A percentile compares a stretch with the other conserved stretches of the same genome.
Evolutionary conservation across 2,888 invertebrate species (phyloP).

Genomic region (Synergus laeviventris): DNA sequence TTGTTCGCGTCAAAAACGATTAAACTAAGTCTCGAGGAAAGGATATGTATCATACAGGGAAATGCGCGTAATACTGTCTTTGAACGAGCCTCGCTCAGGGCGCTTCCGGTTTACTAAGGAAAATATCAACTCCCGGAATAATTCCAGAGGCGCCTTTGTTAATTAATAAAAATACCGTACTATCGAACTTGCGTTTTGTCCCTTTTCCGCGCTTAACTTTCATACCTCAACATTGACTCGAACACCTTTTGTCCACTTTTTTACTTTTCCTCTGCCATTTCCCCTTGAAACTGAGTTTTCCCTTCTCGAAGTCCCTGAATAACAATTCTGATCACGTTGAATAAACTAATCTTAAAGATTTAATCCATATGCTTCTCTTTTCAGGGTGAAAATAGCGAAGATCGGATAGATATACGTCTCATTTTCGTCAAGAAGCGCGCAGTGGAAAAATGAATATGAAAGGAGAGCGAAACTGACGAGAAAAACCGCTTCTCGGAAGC

Average conservation of each 20-base stretch:
- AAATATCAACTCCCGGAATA: not conserved
- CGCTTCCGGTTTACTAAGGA: not conserved
- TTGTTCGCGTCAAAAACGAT: conserved; percentile 29
- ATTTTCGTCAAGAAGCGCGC: not conserved
- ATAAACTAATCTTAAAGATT: not conserved
- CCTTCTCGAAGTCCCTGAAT: not conserved
- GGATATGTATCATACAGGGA: conserved; percentile 5
- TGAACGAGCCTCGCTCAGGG: conserved; percentile 51
- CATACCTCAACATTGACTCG: not conserved
- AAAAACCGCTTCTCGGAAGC: conserved; percentile 46
- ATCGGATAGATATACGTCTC: not conserved
- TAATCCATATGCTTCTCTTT: not conserved
- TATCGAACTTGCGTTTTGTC: conserved; percentile 12
- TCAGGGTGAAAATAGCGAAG: not conserved
- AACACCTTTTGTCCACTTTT: conserved; percentile 8
- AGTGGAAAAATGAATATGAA: not conserved
- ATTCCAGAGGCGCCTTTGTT: conserved; percentile 11
- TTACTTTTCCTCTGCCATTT: not conserved
- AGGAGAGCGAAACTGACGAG: not conserved
- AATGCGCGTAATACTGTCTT: conserved; percentile 53
- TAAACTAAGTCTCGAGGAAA: conserved; percentile 27
- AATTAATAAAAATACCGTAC: conserved; percentile 29
- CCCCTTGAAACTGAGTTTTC: not conserved
- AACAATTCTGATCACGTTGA: not conserved
- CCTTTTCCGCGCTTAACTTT: conserved; percentile 6